These are phyloP conservation scores for Trematomus bernacchii DNA, from an alignment of 2,797 vertebrate species.

Conservation along the genomic window DNA sequence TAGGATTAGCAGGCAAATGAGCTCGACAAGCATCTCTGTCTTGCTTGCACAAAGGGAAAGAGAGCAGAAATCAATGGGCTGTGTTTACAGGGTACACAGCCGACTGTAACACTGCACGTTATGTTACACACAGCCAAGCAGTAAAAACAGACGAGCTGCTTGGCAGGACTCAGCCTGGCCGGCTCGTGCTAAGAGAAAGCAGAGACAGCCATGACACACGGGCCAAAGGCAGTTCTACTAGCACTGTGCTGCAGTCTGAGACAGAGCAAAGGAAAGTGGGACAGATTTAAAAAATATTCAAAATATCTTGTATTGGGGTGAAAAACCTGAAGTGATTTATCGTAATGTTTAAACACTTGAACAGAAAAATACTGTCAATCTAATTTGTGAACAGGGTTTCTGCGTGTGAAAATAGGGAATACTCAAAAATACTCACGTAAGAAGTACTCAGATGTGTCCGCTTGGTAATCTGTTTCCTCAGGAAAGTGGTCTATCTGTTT, in stretches of 20 bases:
- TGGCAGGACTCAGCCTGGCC: slow-evolving; percentile 61
- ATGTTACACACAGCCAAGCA: slow-evolving; percentile 73
- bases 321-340: not conserved
- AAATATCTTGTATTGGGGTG: not conserved
- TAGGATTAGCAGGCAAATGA: slow-evolving; percentile 70
- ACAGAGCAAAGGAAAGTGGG: slow-evolving; percentile 41
- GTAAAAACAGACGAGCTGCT: slow-evolving; percentile 72
- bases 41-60: slow-evolving; percentile 75
- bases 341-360: not conserved
- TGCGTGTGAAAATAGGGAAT: not conserved
- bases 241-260: slow-evolving; percentile 43
- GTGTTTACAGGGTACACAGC: slow-evolving; percentile 81
- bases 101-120: slow-evolving; percentile 74
- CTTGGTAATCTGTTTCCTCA: slow-evolving; percentile 97
- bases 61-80: slow-evolving; percentile 82
- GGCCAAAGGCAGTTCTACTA: slow-evolving; percentile 53
- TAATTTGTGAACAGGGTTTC: not conserved
- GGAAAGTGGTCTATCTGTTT: slow-evolving; percentile 99
- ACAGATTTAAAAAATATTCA: slow-evolving; percentile 27
- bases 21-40: slow-evolving; percentile 66
- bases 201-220: slow-evolving; percentile 40
- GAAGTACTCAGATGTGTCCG: slow-evolving; percentile 99
- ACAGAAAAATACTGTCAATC: not conserved
- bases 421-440: slow-evolving; percentile 90
- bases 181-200: slow-evolving; percentile 48